Evolutionary conservation across 2,888 invertebrate species (phyloP).

Genomic region (Lypha dubia): DNA sequence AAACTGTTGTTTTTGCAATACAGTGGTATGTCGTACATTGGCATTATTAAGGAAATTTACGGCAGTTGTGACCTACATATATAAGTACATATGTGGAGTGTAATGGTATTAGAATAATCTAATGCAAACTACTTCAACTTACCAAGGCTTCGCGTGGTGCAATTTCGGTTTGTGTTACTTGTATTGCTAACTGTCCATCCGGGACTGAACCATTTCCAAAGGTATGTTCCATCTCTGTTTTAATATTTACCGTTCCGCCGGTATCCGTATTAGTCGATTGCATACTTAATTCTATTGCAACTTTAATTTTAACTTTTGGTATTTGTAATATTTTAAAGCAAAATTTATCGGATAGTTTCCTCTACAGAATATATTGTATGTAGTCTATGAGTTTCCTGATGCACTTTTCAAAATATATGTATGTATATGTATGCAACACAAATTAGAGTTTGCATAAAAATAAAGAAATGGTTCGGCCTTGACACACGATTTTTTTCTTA

Average conservation of each 20-base stretch:
- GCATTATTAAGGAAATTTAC: slow-evolving; percentile 93
- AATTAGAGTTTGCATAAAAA: not conserved
- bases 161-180: slow-evolving; percentile 28
- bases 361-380: too few species aligned
- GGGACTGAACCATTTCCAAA: slow-evolving; percentile 42
- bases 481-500: too few species aligned
- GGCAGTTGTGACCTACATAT: slow-evolving; percentile 90
- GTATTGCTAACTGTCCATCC: slow-evolving; percentile 41
- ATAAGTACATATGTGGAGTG: slow-evolving; percentile 77
- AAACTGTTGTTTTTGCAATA: slow-evolving; percentile 91
- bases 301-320: slow-evolving; percentile 79
- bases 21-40: slow-evolving; percentile 90
- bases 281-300: slow-evolving; percentile 81
- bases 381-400: not conserved
- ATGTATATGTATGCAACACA: slow-evolving; percentile 30
- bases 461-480: not conserved
- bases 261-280: slow-evolving; percentile 81
- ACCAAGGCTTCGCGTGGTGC: slow-evolving; percentile 82
- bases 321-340: slow-evolving; percentile 1
- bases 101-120: not conserved
- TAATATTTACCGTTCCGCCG: slow-evolving; percentile 79
- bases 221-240: slow-evolving; percentile 72
- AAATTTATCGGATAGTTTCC: not conserved
- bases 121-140: slow-evolving; percentile 58
- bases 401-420: too few species aligned